Percentiles rank a stretch among this genome's conserved stretches.
Evolutionary conservation across 2,888 invertebrate species (phyloP).

Genomic region (Dasysyrphus tricinctus): DNA sequence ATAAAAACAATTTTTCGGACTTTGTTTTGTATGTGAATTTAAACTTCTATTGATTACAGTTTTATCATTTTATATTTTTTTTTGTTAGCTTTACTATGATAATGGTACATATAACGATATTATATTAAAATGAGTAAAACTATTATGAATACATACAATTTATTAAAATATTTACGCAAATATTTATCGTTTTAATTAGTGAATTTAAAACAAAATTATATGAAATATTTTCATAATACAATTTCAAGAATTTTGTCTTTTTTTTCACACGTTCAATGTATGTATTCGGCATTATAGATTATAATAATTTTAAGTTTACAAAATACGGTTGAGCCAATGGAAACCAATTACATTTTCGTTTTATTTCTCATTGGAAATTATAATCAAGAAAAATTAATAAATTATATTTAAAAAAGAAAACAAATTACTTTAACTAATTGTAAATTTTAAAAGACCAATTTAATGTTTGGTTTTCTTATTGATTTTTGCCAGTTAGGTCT

Average conservation of each 20-base stretch:
- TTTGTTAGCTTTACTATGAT: conserved; percentile 43
- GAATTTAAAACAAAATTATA: conserved; percentile 30
- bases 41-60: conserved; percentile 53
- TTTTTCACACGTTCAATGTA: conserved; percentile 4
- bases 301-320: conserved; percentile 18
- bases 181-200: conserved; percentile 28
- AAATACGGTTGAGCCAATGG: conserved; percentile 40
- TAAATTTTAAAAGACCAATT: conserved; percentile 2
- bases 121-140: conserved; percentile 54
- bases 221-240: conserved; percentile 24
- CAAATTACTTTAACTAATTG: conserved; percentile 41
- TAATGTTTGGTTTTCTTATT: not conserved
- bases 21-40: conserved; percentile 43
- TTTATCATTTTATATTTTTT: conserved; percentile 53
- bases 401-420: conserved; percentile 29
- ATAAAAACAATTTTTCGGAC: not conserved
- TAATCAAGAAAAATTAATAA: conserved; percentile 38
- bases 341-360: conserved; percentile 41
- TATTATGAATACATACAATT: conserved; percentile 44
- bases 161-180: conserved; percentile 40
- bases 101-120: conserved; percentile 42
- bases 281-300: conserved; percentile 18
- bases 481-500: not conserved
- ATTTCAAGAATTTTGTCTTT: conserved; percentile 7
- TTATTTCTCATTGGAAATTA: conserved; percentile 29